Conservation (phyloP, 1,140 invertebrate species). For the Choristoneura fumiferana region DNA sequence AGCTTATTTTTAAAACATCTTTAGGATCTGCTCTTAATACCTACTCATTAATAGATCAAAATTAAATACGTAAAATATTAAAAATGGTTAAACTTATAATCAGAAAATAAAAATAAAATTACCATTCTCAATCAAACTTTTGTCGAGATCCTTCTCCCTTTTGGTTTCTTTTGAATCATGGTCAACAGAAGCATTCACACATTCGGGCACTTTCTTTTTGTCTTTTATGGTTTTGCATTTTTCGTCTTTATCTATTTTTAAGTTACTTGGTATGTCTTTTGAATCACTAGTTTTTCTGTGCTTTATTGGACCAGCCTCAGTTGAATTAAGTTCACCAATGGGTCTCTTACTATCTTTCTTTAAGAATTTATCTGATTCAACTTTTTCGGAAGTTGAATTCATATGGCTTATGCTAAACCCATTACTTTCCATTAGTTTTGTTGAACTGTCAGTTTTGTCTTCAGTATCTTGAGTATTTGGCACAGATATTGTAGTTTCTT, state of each 20-base stretch:
- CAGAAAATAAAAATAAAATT: no score
- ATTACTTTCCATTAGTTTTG: neutral
- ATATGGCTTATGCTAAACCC: neutral
- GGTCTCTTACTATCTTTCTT: neutral
- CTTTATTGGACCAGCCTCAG: neutral
- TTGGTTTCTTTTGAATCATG: constrained; percentile 22
- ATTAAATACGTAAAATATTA: no score
- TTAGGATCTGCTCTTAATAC: no score
- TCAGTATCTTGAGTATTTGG: neutral
- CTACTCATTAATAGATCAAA: no score
- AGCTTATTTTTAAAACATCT: no score
- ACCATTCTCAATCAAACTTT: constrained; percentile 64
- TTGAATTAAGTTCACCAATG: neutral
- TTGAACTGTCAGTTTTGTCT: neutral
- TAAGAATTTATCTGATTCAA: neutral
- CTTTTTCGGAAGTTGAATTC: neutral
- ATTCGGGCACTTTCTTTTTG: constrained; percentile 61
- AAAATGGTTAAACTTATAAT: no score
- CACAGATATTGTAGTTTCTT: neutral
- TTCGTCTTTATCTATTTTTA: neutral
- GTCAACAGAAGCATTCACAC: constrained; percentile 26
- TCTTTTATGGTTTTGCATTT: constrained; percentile 26
- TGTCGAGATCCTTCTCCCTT: constrained; percentile 48
- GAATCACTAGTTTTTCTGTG: neutral
- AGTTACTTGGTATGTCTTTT: neutral